phyloP scores from a whole-genome alignment of 2,113 vertebrate species.

The Microtus montanus region DNA sequence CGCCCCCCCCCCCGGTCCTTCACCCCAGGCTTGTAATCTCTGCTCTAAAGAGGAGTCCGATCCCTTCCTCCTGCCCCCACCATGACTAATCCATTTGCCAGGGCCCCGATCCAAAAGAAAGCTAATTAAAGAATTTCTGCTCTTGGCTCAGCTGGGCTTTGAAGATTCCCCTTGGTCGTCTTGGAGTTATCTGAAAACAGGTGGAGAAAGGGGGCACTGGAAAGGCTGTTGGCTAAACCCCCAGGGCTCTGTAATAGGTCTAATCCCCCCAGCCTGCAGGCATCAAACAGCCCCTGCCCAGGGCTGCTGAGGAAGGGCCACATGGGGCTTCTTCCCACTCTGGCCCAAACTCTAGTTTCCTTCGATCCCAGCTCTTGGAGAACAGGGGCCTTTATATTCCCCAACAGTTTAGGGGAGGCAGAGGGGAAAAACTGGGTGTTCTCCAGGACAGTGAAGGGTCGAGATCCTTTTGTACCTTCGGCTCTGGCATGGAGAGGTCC shows the following conservation, averaged over 20 bases:
- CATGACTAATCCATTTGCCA: constrained; percentile 60
- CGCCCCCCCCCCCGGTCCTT: background rate
- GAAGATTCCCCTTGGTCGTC: constrained; percentile 69
- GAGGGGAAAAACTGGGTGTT: background rate
- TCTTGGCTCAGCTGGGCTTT: constrained; percentile 68
- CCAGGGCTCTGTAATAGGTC: background rate
- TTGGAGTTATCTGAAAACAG: constrained; percentile 63
- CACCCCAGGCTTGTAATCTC: constrained; percentile 56
- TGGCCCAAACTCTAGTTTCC: background rate
- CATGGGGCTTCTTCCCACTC: background rate
- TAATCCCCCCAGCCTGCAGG: background rate
- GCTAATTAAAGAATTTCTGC: constrained; percentile 78
- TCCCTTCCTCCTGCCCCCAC: constrained; percentile 32
- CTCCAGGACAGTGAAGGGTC: background rate
- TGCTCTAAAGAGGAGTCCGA: background rate
- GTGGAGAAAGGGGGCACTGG: constrained; percentile 22
- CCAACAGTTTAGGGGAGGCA: background rate
- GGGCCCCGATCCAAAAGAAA: constrained; percentile 69
- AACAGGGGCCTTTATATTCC: too few relatives aligned
- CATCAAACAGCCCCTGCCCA: background rate
- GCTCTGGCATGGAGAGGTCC: background rate
- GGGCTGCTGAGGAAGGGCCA: background rate
- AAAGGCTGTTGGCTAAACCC: background rate
- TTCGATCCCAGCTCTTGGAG: background rate
- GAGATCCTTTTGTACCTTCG: background rate